Evolutionary conservation across 1,140 invertebrate genomes (phyloP), one percentile per base, ranked within the genome.

Genomic region (Nymphalis io): DNA sequence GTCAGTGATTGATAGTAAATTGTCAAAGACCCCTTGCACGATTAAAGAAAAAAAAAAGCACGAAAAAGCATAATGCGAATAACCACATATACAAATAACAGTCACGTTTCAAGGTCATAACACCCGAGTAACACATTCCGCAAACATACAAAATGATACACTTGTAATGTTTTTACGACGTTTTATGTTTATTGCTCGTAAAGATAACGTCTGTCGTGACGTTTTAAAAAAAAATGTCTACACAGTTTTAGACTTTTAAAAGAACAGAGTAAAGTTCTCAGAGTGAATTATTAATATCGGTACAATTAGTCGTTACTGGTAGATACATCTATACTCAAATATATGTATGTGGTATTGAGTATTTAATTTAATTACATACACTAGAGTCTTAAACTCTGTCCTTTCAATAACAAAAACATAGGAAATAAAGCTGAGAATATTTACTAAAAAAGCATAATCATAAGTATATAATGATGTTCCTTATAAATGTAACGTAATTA

Each of bases 31-130:
- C 55, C 21, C 44, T 72, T 68, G 83, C 84, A 83, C 70, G 83
- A 85, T 87, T 79, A 85, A 85, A 87, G 65, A 76, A 21, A 76
- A 87, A 65, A 76, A 20, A 76, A 89, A 88, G 85, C 85, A 84
- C 78, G 83, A 87, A 70, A 86, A 88, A 85, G 84, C 76, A 71
- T 18, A 55, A 78, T 66, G 74, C 78, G 77, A 78, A 83, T 73
- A 67, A 78, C 75, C 70, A 80, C 70, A 75, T 66, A 74, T 68
- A 78, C 63, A 76, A 1, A 33, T 8, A 33, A 33, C 27, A 51
- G 51, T 65, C 62, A 62, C 59, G 60, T 48, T 68, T 68, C 67
- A 71, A 74, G 69, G 61, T 68, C 66, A 70, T 68, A 55, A 69
- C 53, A 76, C 60, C 48, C 64, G 33, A 53, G 62, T 61, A 66